Evolutionary conservation across 1,140 invertebrate species (phyloP).

Genomic region (Meloidogyne hapla): DNA sequence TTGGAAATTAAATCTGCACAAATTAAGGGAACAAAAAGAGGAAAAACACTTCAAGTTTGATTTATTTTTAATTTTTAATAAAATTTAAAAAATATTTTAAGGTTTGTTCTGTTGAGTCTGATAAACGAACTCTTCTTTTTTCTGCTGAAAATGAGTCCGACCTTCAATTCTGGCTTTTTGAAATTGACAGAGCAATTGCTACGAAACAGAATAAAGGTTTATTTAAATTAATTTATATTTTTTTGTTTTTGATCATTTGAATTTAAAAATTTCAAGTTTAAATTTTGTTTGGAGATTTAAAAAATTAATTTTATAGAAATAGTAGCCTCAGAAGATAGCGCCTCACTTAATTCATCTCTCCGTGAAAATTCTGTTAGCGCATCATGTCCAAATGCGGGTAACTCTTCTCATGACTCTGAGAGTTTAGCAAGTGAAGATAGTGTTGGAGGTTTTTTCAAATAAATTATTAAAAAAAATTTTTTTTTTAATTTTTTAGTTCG

Average conservation of each 20-base stretch:
- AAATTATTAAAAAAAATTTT: background rate
- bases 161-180: constrained; percentile 39
- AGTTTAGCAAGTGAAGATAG: constrained; percentile 41
- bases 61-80: background rate
- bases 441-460: constrained; percentile 10
- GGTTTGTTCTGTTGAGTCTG: constrained; percentile 14
- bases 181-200: constrained; percentile 41
- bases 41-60: constrained; percentile 47
- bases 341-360: constrained; percentile 31
- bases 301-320: constrained; percentile 5
- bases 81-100: background rate
- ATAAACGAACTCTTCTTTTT: constrained; percentile 39
- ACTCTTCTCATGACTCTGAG: constrained; percentile 24
- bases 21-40: constrained; percentile 54
- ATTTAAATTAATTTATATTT: background rate
- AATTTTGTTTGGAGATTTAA: no score
- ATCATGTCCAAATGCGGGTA: background rate
- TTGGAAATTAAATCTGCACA: constrained; percentile 43
- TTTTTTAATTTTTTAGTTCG: constrained; percentile 26
- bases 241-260: no score
- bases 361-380: constrained; percentile 31
- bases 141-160: constrained; percentile 37
- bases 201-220: constrained; percentile 33
- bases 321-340: constrained; percentile 26
- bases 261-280: no score